A percentile compares a stretch with the other conserved stretches of the same genome.
Evolutionary conservation across 2,113 vertebrate genomes (phyloP).

Genomic region (Oophaga pumilio): DNA sequence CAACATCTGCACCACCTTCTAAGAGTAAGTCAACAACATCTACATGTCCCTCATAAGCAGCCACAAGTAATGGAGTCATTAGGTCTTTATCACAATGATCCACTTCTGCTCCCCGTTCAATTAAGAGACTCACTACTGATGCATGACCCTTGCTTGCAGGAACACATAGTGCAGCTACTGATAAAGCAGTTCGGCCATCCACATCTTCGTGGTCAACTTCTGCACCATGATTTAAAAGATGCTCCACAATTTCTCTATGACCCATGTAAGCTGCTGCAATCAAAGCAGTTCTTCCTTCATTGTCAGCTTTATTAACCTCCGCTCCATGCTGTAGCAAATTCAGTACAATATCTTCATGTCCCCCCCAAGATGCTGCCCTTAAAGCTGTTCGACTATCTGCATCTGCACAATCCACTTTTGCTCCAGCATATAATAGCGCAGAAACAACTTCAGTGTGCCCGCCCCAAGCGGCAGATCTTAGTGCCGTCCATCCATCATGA

Average conservation of each 20-base stretch:
- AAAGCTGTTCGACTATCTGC: conserved; percentile 91
- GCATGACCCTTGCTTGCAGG: conserved; percentile 96
- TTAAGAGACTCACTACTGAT: conserved; percentile 90
- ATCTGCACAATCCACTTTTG: conserved; percentile 94
- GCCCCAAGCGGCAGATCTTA: conserved; percentile 94
- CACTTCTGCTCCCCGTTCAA: conserved; percentile 92
- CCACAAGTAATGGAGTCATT: conserved; percentile 95
- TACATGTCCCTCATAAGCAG: conserved; percentile 95
- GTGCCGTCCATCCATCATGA: conserved; percentile 93
- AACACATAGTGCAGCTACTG: conserved; percentile 92
- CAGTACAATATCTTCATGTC: conserved; percentile 95
- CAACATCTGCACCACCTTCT: conserved; percentile 94
- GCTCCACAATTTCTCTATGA: conserved; percentile 93
- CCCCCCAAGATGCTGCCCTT: conserved; percentile 94
- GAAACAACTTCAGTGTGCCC: conserved; percentile 97
- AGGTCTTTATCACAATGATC: conserved; percentile 98
- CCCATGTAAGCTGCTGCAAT: conserved; percentile 98
- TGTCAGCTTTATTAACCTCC: conserved; percentile 95
- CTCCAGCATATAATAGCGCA: conserved; percentile 91
- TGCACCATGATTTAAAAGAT: conserved; percentile 91
- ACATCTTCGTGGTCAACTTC: conserved; percentile 95
- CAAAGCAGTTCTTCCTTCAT: conserved; percentile 92
- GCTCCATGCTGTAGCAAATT: conserved; percentile 95
- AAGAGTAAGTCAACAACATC: conserved; percentile 95
- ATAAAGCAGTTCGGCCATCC: conserved; percentile 92